Conservation (phyloP, 2,888 invertebrate species). For the Archaeoteleia sp. region DNA sequence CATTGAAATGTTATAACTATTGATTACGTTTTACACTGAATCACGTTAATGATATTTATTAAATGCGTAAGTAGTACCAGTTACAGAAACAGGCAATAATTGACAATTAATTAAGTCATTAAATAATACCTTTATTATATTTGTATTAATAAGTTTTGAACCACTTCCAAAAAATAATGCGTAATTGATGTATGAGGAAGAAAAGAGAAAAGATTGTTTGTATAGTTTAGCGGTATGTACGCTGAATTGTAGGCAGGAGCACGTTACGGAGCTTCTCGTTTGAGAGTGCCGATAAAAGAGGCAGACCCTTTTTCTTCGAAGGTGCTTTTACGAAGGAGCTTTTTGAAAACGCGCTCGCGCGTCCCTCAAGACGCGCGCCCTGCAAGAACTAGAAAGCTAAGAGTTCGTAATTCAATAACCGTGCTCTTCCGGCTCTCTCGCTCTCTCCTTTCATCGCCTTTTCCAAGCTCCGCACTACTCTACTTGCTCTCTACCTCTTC, state of each 20-base stretch:
- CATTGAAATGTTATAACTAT: no score
- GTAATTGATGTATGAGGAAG: background rate
- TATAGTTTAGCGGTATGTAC: background rate
- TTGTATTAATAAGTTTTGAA: no score
- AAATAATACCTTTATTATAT: no score
- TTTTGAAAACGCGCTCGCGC: constrained; percentile 67
- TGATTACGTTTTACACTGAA: no score
- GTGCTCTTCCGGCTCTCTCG: constrained; percentile 64
- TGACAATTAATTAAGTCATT: no score
- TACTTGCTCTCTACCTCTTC: constrained; percentile 42
- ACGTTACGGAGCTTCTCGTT: constrained; percentile 39
- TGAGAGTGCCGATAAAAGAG: constrained; percentile 57
- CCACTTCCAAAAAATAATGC: no score
- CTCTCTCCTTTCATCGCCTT: constrained; percentile 49
- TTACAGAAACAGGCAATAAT: no score
- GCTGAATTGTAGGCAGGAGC: constrained; percentile 22
- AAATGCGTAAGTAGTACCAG: no score
- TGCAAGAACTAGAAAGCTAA: constrained; percentile 72
- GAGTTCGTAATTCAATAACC: constrained; percentile 74
- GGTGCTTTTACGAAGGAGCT: constrained; percentile 61
- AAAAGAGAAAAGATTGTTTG: background rate
- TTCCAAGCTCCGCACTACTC: constrained; percentile 27
- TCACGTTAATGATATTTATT: no score
- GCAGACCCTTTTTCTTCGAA: constrained; percentile 64
- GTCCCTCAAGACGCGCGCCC: constrained; percentile 68